phyloP scores from a whole-genome alignment of 2,888 invertebrate species.

The Acanthosepion esculentum region DNA sequence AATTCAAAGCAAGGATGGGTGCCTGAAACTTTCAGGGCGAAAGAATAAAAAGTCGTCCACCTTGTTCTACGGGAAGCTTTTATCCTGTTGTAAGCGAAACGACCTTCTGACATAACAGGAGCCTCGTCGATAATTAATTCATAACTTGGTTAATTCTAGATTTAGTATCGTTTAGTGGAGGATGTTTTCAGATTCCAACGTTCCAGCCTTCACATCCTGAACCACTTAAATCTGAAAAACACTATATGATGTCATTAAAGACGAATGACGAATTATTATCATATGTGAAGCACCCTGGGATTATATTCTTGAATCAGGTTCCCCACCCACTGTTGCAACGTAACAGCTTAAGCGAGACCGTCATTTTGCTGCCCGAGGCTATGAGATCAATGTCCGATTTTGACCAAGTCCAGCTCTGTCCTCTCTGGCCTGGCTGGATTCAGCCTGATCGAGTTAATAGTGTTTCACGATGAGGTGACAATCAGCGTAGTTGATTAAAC shows the following conservation, averaged over 20 bases:
- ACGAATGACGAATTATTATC: conserved; percentile 4
- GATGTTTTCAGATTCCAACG: not conserved
- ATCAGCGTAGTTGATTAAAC: not conserved
- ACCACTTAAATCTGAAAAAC: not conserved
- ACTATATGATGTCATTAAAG: conserved; percentile 33
- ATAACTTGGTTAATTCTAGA: not conserved
- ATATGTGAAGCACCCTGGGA: not conserved
- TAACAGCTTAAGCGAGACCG: not conserved
- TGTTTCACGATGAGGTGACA: conserved; percentile 20
- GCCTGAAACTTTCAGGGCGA: not conserved
- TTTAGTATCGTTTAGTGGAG: not conserved
- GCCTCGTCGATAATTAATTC: not conserved
- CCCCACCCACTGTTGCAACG: not conserved
- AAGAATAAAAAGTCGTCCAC: not conserved
- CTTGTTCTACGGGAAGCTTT: not conserved
- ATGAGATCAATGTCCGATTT: conserved; percentile 11
- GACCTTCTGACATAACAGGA: not conserved
- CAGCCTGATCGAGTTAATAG: not conserved
- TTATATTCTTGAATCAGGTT: not conserved
- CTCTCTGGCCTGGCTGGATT: not conserved
- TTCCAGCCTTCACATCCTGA: not conserved
- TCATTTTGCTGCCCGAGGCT: not conserved
- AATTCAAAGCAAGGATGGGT: not conserved
- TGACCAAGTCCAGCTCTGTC: not conserved
- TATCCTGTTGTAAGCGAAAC: not conserved